A percentile compares a stretch with the other conserved stretches of the same genome.
Evolutionary conservation across 2,888 invertebrate species (phyloP).

Genomic region (Folsomia candida): DNA sequence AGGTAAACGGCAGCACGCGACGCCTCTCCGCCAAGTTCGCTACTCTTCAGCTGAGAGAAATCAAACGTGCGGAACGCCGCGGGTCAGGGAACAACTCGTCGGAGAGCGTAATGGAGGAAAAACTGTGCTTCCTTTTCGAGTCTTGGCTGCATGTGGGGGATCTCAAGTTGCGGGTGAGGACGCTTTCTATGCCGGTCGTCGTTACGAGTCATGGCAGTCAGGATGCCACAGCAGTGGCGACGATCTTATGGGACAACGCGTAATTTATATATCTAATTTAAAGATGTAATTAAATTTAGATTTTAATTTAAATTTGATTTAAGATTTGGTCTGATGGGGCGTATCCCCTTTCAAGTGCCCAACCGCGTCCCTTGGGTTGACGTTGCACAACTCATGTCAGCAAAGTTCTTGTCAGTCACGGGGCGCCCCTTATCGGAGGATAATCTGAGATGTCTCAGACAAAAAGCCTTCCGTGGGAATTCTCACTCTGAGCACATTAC

Average conservation of each 20-base stretch:
- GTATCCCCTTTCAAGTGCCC: slow-evolving; percentile 36
- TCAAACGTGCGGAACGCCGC: slow-evolving; percentile 31
- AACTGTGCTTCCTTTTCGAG: slow-evolving; percentile 35
- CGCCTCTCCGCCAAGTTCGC: slow-evolving; percentile 22
- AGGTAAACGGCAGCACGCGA: slow-evolving; percentile 27
- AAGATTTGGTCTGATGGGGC: slow-evolving; percentile 26
- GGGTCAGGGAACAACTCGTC: slow-evolving; percentile 16
- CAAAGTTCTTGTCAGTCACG: slow-evolving; percentile 23
- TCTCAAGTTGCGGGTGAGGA: slow-evolving; percentile 26
- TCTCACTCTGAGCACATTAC: slow-evolving; percentile 25
- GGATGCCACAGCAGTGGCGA: slow-evolving; percentile 37
- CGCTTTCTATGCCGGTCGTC: slow-evolving; percentile 34
- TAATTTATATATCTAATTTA: too few relatives aligned
- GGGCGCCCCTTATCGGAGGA: slow-evolving; percentile 24
- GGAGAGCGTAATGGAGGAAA: slow-evolving; percentile 43
- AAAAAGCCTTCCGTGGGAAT: slow-evolving; percentile 26
- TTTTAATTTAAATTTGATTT: too few relatives aligned
- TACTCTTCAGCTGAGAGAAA: slow-evolving; percentile 32
- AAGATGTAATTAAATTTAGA: too few relatives aligned
- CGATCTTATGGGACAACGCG: slow-evolving; percentile 41
- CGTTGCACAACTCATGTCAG: slow-evolving; percentile 25
- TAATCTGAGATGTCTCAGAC: slow-evolving; percentile 29
- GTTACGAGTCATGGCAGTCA: slow-evolving; percentile 41
- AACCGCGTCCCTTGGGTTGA: slow-evolving; percentile 31
- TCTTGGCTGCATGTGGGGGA: slow-evolving; percentile 29